These are phyloP conservation scores for Drosophila guanche DNA, from an alignment of 1,140 invertebrate genomes.

Conservation along the genomic window DNA sequence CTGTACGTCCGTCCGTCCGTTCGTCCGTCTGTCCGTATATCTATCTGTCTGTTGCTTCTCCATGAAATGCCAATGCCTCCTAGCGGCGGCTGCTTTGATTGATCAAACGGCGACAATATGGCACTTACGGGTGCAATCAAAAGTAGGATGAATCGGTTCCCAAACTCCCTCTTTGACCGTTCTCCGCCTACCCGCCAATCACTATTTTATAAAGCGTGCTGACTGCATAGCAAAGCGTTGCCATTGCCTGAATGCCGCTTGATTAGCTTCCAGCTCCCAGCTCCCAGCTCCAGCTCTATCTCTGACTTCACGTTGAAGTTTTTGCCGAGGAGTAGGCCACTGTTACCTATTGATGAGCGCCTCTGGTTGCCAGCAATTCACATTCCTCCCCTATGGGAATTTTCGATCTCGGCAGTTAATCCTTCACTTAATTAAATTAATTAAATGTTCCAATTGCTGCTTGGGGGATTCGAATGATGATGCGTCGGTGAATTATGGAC, in stretches of 20 bases:
- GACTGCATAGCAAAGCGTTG: constrained; percentile 80
- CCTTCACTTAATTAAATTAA: constrained; percentile 78
- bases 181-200: constrained; percentile 23
- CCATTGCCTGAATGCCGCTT: constrained; percentile 73
- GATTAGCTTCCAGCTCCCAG: constrained; percentile 46
- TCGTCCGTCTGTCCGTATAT: no score
- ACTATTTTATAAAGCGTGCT: constrained; percentile 82
- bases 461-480: constrained; percentile 60
- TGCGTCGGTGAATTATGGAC: constrained; percentile 35
- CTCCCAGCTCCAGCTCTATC: constrained; percentile 1
- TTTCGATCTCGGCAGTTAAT: constrained; percentile 59
- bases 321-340: not conserved
- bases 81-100: constrained; percentile 68
- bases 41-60: no score
- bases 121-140: constrained; percentile 80
- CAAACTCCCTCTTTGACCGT: constrained; percentile 21
- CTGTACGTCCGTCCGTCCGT: not conserved
- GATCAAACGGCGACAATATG: constrained; percentile 82
- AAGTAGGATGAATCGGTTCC: constrained; percentile 26
- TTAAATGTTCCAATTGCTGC: constrained; percentile 65
- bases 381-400: constrained; percentile 55
- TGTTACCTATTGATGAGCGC: constrained; percentile 39
- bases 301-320: no score
- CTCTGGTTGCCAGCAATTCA: constrained; percentile 33
- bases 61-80: constrained; percentile 19